Percentiles rank a stretch among this genome's conserved stretches.
Evolutionary conservation across 1,140 invertebrate genomes (phyloP).

Genomic region (Colletes latitarsis): DNA sequence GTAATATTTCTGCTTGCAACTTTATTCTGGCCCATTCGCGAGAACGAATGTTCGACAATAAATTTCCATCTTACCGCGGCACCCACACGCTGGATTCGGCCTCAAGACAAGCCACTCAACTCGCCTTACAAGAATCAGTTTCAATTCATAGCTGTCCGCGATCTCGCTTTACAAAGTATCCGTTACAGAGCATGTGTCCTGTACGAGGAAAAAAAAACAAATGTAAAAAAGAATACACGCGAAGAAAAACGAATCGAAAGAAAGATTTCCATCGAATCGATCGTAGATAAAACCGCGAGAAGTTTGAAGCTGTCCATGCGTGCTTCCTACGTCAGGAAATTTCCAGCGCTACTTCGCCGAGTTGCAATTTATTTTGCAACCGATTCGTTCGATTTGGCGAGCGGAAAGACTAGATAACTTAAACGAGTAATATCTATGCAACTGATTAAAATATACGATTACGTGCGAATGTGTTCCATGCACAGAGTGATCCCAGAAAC

Average conservation of each 20-base stretch:
- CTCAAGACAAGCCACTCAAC: slow-evolving; percentile 41
- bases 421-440: slow-evolving; percentile 7
- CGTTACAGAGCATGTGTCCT: slow-evolving; percentile 28
- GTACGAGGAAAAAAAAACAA: background rate
- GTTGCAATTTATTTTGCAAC: background rate
- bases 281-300: slow-evolving; percentile 8
- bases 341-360: background rate
- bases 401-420: background rate
- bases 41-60: slow-evolving; percentile 30
- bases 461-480: too few species aligned
- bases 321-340: background rate
- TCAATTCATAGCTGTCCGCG: slow-evolving; percentile 40
- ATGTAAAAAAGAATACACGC: too few species aligned
- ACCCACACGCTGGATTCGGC: slow-evolving; percentile 49
- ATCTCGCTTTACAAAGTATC: slow-evolving; percentile 34
- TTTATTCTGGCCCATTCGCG: slow-evolving; percentile 37
- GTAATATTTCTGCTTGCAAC: slow-evolving; percentile 7
- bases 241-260: background rate
- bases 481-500: background rate
- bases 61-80: slow-evolving; percentile 29
- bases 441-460: background rate
- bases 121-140: slow-evolving; percentile 38
- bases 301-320: background rate
- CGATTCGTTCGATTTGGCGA: background rate
- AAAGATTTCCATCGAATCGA: slow-evolving; percentile 11